A percentile compares a stretch with the other conserved stretches of the same genome.
These are phyloP conservation scores for Eidolon dupreanum DNA, from an alignment of 2,797 vertebrate genomes.

Conservation along the genomic window DNA sequence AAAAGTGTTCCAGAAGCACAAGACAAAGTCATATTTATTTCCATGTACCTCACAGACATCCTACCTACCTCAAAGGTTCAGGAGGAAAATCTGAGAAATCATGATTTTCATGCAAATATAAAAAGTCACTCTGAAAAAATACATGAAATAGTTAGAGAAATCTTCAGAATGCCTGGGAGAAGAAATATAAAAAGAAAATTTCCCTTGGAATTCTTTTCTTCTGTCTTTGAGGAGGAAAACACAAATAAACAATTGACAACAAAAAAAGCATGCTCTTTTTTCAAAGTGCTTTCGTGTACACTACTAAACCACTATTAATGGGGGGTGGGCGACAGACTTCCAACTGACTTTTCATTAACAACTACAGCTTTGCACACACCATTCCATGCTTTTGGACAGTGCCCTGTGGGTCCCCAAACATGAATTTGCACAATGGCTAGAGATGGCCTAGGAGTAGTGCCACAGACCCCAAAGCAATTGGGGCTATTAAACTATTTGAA, in stretches of 20 bases:
- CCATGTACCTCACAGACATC: background rate
- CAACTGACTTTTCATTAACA: constrained; percentile 22
- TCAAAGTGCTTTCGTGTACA: background rate
- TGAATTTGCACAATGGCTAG: background rate
- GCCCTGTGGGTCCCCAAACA: background rate
- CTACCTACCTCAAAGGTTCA: background rate
- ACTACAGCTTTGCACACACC: background rate
- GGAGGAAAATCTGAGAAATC: background rate
- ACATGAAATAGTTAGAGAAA: background rate
- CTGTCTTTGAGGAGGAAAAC: background rate
- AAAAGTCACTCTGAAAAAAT: background rate
- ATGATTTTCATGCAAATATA: background rate
- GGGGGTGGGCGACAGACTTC: background rate
- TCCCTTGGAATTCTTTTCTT: background rate
- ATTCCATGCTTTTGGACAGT: background rate
- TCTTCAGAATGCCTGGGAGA: background rate
- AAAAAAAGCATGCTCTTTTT: background rate
- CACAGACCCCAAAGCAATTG: background rate
- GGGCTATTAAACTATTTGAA: background rate
- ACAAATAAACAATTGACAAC: constrained; percentile 26
- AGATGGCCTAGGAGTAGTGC: background rate
- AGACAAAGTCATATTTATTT: constrained; percentile 56
- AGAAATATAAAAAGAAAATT: background rate
- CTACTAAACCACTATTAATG: background rate
- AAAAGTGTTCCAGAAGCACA: constrained; percentile 47